Base-by-base conservation (phyloP, 2,888 invertebrate genomes). In the Drosophila sordidula region DNA sequence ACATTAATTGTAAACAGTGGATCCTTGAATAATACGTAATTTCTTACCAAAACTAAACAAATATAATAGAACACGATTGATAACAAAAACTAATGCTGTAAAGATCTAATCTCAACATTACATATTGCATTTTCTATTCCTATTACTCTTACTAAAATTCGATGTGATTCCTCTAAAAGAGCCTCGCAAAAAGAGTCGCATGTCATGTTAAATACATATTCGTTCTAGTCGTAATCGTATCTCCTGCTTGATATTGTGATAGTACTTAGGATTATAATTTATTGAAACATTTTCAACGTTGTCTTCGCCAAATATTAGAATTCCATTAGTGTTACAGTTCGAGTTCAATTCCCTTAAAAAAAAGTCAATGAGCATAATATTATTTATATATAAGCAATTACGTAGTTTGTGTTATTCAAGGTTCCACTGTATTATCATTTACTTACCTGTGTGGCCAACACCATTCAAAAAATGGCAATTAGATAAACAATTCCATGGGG, bases 401-500 rank as follows among this genome's bases (percentile, higher is more conserved):
- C 6, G 14, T 34, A 14, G 39, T 38, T 44, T 6, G 45, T 29
- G 41, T 58, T 73, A 74, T 62, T 75, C 79, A 75, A 78, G 75
- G 55, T 29, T 78, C 79, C 75, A 78, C 75, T 78, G 75, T 52
- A 29, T 14, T 25, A 41, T 36, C 44, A 42, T 2, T 32, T 44
- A 78, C 75, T 79, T 78, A 75, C 75, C 75, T 64, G 70, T 18
- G 5, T 11, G 55, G 50, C 32, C 63, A 41, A 63, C 22, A 42
- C 56, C 44, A 50, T 77, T 65, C 51, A 22, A 57, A 57, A 45
- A 47, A 65, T 56, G 52, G 57, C 66, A 78, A 64, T 70, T 55
- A 56, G 62, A 46, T 64, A 58, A 65, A 87, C 74, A 73, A 80
- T 81, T 86, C 82, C 82, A 49, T 72, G 70, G 54, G 75, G 80